phyloP scores from a whole-genome alignment of 2,888 invertebrate genomes.

The Drosophila birchii region DNA sequence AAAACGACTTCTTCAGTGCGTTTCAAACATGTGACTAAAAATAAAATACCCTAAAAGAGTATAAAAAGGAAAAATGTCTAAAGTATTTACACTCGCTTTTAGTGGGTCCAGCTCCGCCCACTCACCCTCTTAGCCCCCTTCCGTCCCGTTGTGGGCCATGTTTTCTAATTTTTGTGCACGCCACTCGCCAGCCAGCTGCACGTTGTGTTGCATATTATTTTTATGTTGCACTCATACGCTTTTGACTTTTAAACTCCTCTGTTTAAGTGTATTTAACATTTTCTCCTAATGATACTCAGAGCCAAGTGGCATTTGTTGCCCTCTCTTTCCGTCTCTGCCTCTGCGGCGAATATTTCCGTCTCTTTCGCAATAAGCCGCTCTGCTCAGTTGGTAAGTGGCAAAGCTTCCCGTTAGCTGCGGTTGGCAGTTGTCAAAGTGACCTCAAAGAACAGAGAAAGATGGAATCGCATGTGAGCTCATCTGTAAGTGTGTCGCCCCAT shows the following conservation, averaged over 20 bases:
- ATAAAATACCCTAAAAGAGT: neutral
- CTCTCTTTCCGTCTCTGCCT: constrained; percentile 22
- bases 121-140: no score
- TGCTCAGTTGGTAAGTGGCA: constrained; percentile 42
- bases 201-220: constrained; percentile 57
- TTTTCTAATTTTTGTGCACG: constrained; percentile 54
- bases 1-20: neutral
- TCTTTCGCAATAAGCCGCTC: constrained; percentile 58
- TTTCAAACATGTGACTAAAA: neutral
- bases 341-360: constrained; percentile 7
- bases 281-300: constrained; percentile 78
- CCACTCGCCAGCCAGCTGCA: constrained; percentile 20
- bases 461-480: constrained; percentile 46
- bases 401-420: constrained; percentile 67
- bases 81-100: constrained; percentile 58
- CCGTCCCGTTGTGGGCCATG: constrained; percentile 29
- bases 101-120: constrained; percentile 30
- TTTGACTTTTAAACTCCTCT: constrained; percentile 65
- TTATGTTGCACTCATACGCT: constrained; percentile 67
- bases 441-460: constrained; percentile 69
- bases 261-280: constrained; percentile 79
- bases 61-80: constrained; percentile 7
- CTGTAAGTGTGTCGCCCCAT: constrained; percentile 40
- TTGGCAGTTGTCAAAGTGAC: constrained; percentile 79
- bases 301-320: constrained; percentile 73